Percentiles rank a stretch among this genome's conserved stretches.
Conservation (phyloP, 2,797 vertebrate species). For the Acridotheres tristis region DNA sequence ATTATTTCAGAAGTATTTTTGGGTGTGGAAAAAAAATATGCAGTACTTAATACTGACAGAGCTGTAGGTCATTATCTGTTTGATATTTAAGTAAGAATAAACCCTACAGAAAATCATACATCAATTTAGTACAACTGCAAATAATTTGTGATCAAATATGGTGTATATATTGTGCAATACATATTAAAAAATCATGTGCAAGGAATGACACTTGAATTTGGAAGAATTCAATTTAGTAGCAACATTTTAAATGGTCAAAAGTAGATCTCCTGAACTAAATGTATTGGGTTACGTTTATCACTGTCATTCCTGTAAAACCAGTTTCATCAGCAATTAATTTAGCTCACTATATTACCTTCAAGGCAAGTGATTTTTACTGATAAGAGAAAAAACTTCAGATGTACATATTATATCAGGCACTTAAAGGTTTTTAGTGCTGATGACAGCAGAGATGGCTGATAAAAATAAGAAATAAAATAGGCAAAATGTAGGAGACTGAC, state of each 20-base stretch:
- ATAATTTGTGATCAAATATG: neutral
- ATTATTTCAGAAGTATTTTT: neutral
- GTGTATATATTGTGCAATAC: neutral
- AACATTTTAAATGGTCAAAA: neutral
- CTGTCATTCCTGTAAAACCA: neutral
- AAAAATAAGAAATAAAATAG: conserved; percentile 24
- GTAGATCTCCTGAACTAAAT: neutral
- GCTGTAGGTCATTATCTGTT: neutral
- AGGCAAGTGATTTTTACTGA: neutral
- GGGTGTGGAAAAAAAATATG: neutral
- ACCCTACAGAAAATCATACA: neutral
- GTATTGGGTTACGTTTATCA: neutral
- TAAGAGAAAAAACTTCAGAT: conserved; percentile 6
- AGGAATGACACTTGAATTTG: neutral
- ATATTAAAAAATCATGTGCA: neutral
- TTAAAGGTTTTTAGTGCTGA: conserved; percentile 27
- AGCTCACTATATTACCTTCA: neutral
- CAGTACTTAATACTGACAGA: neutral
- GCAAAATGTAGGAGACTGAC: conserved; percentile 5
- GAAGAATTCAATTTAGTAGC: neutral
- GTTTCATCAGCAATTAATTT: conserved; percentile 29
- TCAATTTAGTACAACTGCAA: neutral
- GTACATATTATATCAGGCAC: neutral
- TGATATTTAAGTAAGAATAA: neutral
- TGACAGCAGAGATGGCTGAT: neutral